Conservation (phyloP, 2,797 vertebrate genomes). For the Pangasius sanitwongsei region DNA sequence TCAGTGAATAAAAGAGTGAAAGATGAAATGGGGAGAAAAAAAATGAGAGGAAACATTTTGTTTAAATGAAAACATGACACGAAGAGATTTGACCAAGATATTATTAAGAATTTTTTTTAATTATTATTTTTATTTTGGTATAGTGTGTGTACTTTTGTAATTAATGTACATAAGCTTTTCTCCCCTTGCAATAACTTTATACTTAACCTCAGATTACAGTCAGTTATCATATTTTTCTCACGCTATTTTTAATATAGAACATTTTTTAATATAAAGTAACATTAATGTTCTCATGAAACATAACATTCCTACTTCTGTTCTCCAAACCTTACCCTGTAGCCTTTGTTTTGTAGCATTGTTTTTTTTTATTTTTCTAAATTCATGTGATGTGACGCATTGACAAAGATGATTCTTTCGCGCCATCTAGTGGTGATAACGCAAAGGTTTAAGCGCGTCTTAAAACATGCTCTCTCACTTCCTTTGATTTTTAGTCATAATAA, state of each 20-base stretch:
- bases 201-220: not conserved
- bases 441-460: not conserved
- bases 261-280: not conserved
- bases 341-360: not conserved
- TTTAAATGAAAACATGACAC: not conserved
- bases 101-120: not conserved
- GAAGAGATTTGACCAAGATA: not conserved
- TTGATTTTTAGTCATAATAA: not conserved
- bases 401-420: conserved; percentile 13
- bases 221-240: too few species aligned
- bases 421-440: conserved; percentile 11
- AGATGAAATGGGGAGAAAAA: not conserved
- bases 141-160: not conserved
- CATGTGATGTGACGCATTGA: not conserved
- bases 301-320: not conserved
- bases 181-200: not conserved
- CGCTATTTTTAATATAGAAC: not conserved
- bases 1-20: conserved; percentile 6
- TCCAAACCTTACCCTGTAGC: not conserved
- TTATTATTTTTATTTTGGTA: not conserved
- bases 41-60: not conserved
- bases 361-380: not conserved
- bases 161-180: not conserved
- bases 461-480: not conserved
- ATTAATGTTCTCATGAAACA: not conserved